phyloP scores from a whole-genome alignment of 2,113 vertebrate genomes.

The Hypanus sabinus region DNA sequence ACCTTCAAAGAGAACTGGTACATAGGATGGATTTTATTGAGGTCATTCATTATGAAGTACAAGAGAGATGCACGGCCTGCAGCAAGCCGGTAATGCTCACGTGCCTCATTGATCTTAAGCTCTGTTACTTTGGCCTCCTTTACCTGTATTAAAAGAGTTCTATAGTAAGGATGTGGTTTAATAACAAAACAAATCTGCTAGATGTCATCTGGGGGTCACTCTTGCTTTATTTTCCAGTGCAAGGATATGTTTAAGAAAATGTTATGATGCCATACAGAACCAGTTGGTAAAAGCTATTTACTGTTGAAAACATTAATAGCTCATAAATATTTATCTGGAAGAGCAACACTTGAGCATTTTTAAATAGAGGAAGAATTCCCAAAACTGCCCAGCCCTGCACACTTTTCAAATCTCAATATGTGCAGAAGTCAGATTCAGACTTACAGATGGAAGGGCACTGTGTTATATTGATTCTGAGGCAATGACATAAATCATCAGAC shows the following conservation, averaged over 20 bases:
- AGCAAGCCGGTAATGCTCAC: conserved; percentile 78
- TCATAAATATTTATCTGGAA: neutral
- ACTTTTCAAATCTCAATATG: neutral
- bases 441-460: neutral
- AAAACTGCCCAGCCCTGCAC: neutral
- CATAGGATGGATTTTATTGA: conserved; percentile 86
- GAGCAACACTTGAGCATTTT: neutral
- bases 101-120: conserved; percentile 76
- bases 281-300: neutral
- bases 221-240: neutral
- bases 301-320: neutral
- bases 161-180: neutral
- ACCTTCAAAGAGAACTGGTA: conserved; percentile 91
- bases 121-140: conserved; percentile 81
- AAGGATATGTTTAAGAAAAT: neutral
- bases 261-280: neutral
- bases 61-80: conserved; percentile 77
- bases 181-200: neutral
- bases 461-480: neutral
- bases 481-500: neutral
- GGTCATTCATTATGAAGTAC: conserved; percentile 88
- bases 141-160: conserved; percentile 65
- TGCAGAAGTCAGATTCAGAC: neutral
- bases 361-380: neutral
- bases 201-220: neutral